These are phyloP conservation scores for Coryphaenoides rupestris DNA, from an alignment of 2,113 vertebrate species.

Conservation along the genomic window DNA sequence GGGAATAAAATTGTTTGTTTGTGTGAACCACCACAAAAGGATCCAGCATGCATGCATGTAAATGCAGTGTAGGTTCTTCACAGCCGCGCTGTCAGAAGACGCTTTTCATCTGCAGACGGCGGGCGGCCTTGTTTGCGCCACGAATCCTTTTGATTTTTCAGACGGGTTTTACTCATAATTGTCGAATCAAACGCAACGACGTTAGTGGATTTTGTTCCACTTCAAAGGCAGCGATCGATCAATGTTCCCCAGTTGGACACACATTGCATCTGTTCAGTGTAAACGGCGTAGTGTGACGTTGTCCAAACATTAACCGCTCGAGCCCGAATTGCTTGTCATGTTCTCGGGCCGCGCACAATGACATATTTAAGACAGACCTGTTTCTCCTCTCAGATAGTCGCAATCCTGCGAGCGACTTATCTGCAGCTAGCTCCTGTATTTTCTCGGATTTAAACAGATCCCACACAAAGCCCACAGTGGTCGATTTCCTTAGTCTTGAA, in stretches of 20 bases:
- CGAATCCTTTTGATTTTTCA: conserved; percentile 34
- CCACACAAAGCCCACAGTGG: conserved; percentile 28
- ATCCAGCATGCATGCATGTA: conserved; percentile 38
- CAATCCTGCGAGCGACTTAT: background rate
- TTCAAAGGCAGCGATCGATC: conserved; percentile 7
- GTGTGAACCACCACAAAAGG: conserved; percentile 35
- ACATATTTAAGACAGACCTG: too few relatives aligned
- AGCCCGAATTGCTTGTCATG: too few relatives aligned
- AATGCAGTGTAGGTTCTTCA: conserved; percentile 39
- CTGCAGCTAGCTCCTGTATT: background rate
- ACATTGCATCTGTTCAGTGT: background rate
- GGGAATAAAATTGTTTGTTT: too few relatives aligned
- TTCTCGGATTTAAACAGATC: background rate
- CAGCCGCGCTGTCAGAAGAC: conserved; percentile 46
- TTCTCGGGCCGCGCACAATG: too few relatives aligned
- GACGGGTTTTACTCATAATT: conserved; percentile 48
- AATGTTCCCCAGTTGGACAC: background rate
- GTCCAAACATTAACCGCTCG: background rate
- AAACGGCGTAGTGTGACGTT: conserved; percentile 8
- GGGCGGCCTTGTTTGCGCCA: conserved; percentile 43
- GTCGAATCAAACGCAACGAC: conserved; percentile 20
- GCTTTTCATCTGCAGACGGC: conserved; percentile 41
- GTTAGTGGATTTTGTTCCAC: conserved; percentile 30
- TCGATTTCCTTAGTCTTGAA: background rate
- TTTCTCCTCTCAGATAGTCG: background rate